Evolutionary conservation across 2,888 invertebrate genomes (phyloP), one percentile per base, ranked within the genome.

Genomic region (Parascotia fuliginaria): DNA sequence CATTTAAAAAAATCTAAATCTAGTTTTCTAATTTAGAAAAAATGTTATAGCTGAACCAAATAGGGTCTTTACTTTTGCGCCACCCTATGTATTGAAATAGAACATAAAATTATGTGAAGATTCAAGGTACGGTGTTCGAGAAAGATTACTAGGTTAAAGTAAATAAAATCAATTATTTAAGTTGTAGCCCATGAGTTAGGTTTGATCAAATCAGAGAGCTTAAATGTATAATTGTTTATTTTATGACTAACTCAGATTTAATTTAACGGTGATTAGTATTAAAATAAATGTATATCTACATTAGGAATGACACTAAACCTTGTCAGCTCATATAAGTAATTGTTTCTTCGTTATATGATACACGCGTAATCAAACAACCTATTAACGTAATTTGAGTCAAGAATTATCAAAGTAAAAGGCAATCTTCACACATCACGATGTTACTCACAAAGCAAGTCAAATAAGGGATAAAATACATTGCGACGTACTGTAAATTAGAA

Each of bases 401-500:
- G 31, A 43, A 34, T 16, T 39, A 33, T 29, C 40, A 42, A 65
- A 60, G 48, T 50, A 45, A 60, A 42, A 51, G 49, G 40, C 50
- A 64, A 64, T 65, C 36, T 66, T 37, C 55, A 55, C 55, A 61
- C 58, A 47, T 53, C 61, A 67, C 54, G 48, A 57, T 42, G 33
- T 38, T 58, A 39, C 54, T 56, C 51, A 43, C 47, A 51, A 49
- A 53, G 49, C 52, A 55, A 66, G 50, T 66, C 67, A 64, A 67
- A 61, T 66, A 66, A 59, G 55, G 59, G 14, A 62, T 58, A 66
- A 69, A 66, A 52, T 69, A 62, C 47, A 51, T 55, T 50, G 44
- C 59, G 58, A 38, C 54, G 42, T 52, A 49, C 48, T 55, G 61
- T 69, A 64, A 69, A 69, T 64, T 65, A 66, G 55, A 60, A 65